Percentiles rank a stretch among this genome's conserved stretches.
phyloP scores from a whole-genome alignment of 92 coral and sea anemone species.

The Montipora capitata region DNA sequence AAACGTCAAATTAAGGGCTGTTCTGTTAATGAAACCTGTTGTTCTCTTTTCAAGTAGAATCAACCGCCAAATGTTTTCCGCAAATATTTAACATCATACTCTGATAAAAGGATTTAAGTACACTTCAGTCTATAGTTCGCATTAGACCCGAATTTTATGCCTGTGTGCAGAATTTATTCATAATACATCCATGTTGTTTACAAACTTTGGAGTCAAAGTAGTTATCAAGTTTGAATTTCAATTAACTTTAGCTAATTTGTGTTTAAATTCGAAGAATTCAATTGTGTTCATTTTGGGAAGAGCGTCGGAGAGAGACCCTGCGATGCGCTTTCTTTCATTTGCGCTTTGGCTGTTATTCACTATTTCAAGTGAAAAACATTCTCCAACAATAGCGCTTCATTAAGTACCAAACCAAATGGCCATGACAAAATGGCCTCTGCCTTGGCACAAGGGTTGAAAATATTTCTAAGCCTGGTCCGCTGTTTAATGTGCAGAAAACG shows the following conservation, averaged over 20 bases:
- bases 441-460: too few relatives aligned
- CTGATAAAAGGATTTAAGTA: not conserved
- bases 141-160: not conserved
- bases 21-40: conserved; percentile 37
- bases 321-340: not conserved
- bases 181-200: not conserved
- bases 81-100: too few relatives aligned
- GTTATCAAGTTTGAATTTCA: not conserved
- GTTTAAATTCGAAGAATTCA: not conserved
- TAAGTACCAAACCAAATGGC: not conserved
- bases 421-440: not conserved
- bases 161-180: not conserved
- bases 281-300: not conserved
- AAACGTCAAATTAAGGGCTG: not conserved
- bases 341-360: not conserved
- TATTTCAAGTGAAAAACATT: not conserved
- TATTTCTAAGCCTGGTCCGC: too few relatives aligned
- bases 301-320: not conserved
- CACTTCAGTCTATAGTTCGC: not conserved
- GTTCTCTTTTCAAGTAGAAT: conserved; percentile 1
- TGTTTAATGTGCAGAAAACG: too few relatives aligned
- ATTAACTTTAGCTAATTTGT: not conserved
- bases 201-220: not conserved
- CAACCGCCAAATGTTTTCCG: not conserved
- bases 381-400: not conserved